Evolutionary conservation across 2,797 vertebrate genomes (phyloP).

Genomic region (Neomorphus geoffroyi): DNA sequence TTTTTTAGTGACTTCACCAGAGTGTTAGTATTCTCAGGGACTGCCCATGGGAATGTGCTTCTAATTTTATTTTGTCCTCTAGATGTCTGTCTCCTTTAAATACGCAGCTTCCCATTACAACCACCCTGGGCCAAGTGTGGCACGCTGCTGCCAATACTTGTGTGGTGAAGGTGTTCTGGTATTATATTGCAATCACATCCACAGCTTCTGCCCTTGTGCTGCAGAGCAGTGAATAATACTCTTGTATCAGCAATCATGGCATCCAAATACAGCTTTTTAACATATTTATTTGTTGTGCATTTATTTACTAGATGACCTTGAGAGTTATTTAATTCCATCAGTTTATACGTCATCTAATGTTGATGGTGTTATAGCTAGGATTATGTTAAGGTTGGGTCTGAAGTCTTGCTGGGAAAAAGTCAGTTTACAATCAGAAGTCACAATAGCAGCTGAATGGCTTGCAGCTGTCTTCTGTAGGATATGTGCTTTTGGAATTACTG

Average conservation of each 20-base stretch:
- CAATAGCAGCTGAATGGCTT: not conserved
- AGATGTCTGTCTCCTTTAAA: conserved; percentile 22
- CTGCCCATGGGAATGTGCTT: conserved; percentile 20
- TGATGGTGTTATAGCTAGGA: not conserved
- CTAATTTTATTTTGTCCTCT: conserved; percentile 64
- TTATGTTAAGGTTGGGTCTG: not conserved
- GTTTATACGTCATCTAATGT: not conserved
- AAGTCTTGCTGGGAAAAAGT: not conserved
- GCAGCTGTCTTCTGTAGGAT: not conserved
- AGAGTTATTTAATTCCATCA: not conserved
- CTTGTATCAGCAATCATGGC: rapidly evolving
- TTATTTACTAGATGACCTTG: not conserved
- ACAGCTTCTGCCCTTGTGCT: not conserved
- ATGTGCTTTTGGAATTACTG: not conserved
- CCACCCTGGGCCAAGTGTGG: not conserved
- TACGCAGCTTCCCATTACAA: conserved; percentile 8
- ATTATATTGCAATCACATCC: not conserved
- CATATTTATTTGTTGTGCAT: not conserved
- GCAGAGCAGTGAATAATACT: not conserved
- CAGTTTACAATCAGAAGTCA: not conserved
- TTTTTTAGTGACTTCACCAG: conserved; percentile 52
- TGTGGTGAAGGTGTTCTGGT: not conserved
- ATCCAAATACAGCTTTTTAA: not conserved
- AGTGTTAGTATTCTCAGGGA: conserved; percentile 25
- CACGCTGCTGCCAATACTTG: not conserved